Percentiles rank a stretch among this genome's conserved stretches.
These are phyloP conservation scores for Acrocephalus kingi DNA, from an alignment of 2,113 vertebrate species.

Conservation along the genomic window DNA sequence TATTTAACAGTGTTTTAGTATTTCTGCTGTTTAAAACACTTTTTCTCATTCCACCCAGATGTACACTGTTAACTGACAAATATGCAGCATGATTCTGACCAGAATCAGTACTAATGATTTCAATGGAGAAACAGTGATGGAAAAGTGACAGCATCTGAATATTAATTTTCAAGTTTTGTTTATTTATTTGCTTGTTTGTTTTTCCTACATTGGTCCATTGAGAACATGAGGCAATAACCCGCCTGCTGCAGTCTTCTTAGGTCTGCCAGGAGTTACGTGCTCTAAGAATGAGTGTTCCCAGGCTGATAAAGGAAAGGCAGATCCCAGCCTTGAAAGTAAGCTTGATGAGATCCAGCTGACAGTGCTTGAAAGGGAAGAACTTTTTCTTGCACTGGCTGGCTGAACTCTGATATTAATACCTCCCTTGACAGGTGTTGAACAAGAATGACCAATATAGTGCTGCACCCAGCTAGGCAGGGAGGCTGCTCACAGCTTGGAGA, in stretches of 20 bases:
- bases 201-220: neutral
- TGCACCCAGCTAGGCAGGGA: neutral
- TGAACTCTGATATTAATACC: neutral
- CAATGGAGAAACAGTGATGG: neutral
- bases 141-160: neutral
- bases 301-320: neutral
- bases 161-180: neutral
- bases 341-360: neutral
- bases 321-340: neutral
- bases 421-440: accelerated
- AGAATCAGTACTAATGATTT: neutral
- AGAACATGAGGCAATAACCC: neutral
- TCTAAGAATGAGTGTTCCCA: neutral
- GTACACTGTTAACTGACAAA: neutral
- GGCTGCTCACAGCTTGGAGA: too few species aligned
- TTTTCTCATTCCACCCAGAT: neutral
- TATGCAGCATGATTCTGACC: neutral
- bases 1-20: accelerated
- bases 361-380: neutral
- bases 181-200: neutral
- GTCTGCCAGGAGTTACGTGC: accelerated
- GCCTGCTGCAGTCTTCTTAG: accelerated
- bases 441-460: neutral
- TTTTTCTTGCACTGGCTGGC: neutral
- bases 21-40: neutral